phyloP scores from a whole-genome alignment of 2,797 vertebrate genomes.

The Arvicola amphibius region DNA sequence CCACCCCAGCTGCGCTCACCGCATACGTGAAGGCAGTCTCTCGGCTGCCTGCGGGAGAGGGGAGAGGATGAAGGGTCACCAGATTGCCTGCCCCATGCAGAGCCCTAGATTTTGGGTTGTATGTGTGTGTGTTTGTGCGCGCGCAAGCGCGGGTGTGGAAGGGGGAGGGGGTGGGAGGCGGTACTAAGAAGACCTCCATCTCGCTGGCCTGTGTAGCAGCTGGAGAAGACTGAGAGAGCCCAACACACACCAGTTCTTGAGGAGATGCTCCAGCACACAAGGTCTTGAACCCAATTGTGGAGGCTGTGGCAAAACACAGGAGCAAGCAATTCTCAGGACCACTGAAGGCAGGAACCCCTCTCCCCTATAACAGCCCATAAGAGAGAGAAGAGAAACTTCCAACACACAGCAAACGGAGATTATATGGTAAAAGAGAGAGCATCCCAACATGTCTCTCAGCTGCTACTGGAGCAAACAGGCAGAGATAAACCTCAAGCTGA shows the following conservation, averaged over 20 bases:
- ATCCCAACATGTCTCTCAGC: not conserved
- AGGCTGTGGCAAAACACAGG: not conserved
- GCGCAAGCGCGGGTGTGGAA: rapidly evolving
- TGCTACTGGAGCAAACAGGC: not conserved
- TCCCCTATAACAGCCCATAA: not conserved
- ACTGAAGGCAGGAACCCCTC: not conserved
- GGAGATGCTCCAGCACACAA: not conserved
- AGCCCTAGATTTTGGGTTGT: not conserved
- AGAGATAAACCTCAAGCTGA: not conserved
- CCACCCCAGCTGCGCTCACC: slow-evolving; percentile 96
- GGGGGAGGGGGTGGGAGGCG: too few relatives aligned
- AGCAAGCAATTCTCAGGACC: not conserved
- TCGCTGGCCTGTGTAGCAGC: not conserved
- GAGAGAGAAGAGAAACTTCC: too few relatives aligned
- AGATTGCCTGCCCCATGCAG: not conserved
- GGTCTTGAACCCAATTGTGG: not conserved
- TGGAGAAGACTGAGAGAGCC: not conserved
- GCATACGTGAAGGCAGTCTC: slow-evolving; percentile 98
- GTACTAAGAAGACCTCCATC: too few relatives aligned
- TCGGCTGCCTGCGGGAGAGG: slow-evolving; percentile 91
- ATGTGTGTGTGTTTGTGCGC: not conserved
- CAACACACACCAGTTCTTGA: not conserved
- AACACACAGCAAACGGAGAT: not conserved
- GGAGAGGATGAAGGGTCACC: slow-evolving; percentile 46
- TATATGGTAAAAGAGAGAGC: not conserved